A percentile compares a stretch with the other conserved stretches of the same genome.
Evolutionary conservation across 2,888 invertebrate genomes (phyloP).

Genomic region (Anticlea derivata): DNA sequence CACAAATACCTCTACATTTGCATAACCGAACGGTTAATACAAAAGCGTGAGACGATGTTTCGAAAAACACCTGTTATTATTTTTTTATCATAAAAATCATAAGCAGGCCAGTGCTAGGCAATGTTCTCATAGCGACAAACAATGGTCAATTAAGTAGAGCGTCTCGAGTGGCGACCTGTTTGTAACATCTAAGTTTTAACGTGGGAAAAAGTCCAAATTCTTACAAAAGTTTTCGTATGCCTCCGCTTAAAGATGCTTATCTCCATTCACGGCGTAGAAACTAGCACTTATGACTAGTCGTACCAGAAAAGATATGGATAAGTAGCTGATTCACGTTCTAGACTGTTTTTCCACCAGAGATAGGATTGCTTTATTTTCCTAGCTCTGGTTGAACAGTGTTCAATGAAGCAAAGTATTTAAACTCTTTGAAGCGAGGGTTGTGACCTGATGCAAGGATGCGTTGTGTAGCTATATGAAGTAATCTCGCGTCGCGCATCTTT

Average conservation of each 20-base stretch:
- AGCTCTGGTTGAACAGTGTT: too few relatives aligned
- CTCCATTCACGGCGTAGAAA: slow-evolving; percentile 30
- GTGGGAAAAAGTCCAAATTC: slow-evolving; percentile 58
- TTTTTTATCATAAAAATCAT: slow-evolving; percentile 51
- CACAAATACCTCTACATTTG: slow-evolving; percentile 40
- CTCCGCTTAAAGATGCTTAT: slow-evolving; percentile 25
- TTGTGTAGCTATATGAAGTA: too few relatives aligned
- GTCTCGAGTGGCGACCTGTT: slow-evolving; percentile 55
- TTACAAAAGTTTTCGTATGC: slow-evolving; percentile 34
- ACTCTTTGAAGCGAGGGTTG: too few relatives aligned
- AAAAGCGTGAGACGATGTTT: slow-evolving; percentile 74
- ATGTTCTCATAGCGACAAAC: slow-evolving; percentile 78
- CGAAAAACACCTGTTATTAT: slow-evolving; percentile 69
- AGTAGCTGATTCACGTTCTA: too few relatives aligned
- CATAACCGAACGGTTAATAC: slow-evolving; percentile 44
- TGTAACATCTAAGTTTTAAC: slow-evolving; percentile 48
- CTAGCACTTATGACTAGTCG: slow-evolving; percentile 16
- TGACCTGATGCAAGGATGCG: too few relatives aligned
- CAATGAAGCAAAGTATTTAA: too few relatives aligned
- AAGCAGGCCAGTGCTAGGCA: slow-evolving; percentile 69
- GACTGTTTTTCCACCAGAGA: too few relatives aligned
- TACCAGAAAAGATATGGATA: background rate
- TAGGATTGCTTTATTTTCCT: too few relatives aligned
- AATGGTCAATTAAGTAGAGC: slow-evolving; percentile 77
- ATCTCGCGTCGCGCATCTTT: too few relatives aligned